Percentiles rank a stretch among this genome's conserved stretches.
Conservation (phyloP, 53 echinoderm and acorn worm genomes). For the Apostichopus leukothele region DNA sequence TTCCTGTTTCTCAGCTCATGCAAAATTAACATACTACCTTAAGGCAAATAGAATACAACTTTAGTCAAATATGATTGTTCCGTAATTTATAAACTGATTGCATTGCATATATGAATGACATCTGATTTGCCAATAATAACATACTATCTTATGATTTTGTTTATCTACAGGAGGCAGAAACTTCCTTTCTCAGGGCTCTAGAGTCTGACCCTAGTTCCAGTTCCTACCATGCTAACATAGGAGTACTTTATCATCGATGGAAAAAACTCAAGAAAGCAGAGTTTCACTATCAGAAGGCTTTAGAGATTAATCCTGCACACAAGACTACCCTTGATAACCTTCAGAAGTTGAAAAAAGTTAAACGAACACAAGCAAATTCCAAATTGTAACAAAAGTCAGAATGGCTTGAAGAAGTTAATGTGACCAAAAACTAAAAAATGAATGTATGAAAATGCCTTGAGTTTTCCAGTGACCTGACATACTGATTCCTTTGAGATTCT, state of each 20-base stretch:
- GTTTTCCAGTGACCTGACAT: too few species aligned
- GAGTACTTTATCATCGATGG: slow-evolving; percentile 95
- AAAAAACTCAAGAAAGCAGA: slow-evolving; percentile 66
- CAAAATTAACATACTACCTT: too few species aligned
- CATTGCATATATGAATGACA: too few species aligned
- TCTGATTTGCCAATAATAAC: background rate
- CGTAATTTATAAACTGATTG: too few species aligned
- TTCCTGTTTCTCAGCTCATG: too few species aligned
- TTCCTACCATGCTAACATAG: slow-evolving; percentile 87
- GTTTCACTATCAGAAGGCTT: slow-evolving; percentile 60
- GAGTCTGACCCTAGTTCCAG: slow-evolving; percentile 54
- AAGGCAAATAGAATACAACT: too few species aligned
- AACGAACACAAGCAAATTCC: slow-evolving; percentile 14
- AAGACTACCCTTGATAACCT: slow-evolving; percentile 63
- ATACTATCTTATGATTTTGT: background rate
- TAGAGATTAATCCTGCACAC: slow-evolving; percentile 66
- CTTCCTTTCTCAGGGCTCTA: slow-evolving; percentile 71
- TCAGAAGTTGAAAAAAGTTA: slow-evolving; percentile 60
- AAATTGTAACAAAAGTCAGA: background rate
- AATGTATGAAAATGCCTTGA: too few species aligned
- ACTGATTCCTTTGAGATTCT: too few species aligned
- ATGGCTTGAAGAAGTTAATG: too few species aligned
- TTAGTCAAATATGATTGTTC: too few species aligned
- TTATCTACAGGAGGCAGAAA: slow-evolving; percentile 78
- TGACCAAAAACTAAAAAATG: too few species aligned